These are phyloP conservation scores for Pteria penguin DNA, from an alignment of 2,888 invertebrate species.

Conservation along the genomic window DNA sequence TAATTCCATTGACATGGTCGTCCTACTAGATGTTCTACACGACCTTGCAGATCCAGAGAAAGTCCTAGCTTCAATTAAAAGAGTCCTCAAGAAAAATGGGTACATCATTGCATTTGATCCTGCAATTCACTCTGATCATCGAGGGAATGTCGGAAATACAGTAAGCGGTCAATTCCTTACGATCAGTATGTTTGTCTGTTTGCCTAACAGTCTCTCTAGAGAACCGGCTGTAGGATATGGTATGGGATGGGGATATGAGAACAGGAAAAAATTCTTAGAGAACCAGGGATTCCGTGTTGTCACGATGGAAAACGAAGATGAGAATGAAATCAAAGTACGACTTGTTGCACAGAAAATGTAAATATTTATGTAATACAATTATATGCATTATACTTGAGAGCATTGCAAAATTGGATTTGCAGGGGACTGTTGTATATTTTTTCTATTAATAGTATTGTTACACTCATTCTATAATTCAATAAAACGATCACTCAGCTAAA, in stretches of 20 bases:
- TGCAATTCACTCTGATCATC: neutral
- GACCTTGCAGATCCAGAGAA: conserved; percentile 13
- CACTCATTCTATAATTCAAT: too few species aligned
- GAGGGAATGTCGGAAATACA: neutral
- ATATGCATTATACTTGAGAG: too few species aligned
- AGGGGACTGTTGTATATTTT: too few species aligned
- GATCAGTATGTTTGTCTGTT: conserved; percentile 46
- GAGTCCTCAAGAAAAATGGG: conserved; percentile 15
- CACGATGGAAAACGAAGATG: neutral
- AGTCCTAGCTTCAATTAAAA: neutral
- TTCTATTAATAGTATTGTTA: too few species aligned
- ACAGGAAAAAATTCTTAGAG: conserved; percentile 8
- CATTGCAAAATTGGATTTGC: too few species aligned
- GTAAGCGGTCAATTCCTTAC: neutral
- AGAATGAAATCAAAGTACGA: neutral
- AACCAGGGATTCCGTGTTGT: conserved; percentile 1
- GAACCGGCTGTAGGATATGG: conserved; percentile 45
- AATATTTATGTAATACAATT: too few species aligned
- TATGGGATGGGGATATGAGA: conserved; percentile 49
- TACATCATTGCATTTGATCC: conserved; percentile 22
- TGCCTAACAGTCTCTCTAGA: conserved; percentile 40
- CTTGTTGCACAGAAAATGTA: neutral
- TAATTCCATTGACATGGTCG: neutral
- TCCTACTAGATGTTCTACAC: conserved; percentile 21
- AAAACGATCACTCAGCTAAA: too few species aligned